These are phyloP conservation scores for Centropyge bicolor DNA, from an alignment of 2,797 vertebrate species.

Conservation along the genomic window DNA sequence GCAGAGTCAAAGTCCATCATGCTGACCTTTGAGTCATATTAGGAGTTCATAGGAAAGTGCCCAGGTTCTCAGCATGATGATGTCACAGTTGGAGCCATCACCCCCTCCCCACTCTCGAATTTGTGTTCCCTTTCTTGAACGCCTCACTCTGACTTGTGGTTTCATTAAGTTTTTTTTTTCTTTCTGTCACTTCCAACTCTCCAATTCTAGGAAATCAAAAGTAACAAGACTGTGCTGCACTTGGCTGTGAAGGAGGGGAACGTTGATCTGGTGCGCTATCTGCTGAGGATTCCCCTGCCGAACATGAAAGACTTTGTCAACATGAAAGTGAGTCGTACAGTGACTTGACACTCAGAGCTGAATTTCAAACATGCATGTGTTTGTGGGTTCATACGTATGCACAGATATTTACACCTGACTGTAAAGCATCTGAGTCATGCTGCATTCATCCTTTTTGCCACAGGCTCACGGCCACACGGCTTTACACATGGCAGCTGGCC, in stretches of 20 bases:
- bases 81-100: conserved; percentile 10
- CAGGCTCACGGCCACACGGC: conserved; percentile 95
- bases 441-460: neutral
- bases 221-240: conserved; percentile 92
- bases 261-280: conserved; percentile 86
- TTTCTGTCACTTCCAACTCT: conserved; percentile 38
- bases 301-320: conserved; percentile 91
- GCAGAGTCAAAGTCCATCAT: conserved; percentile 4
- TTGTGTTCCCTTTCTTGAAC: conserved; percentile 34
- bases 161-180: conserved; percentile 57
- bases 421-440: conserved; percentile 27
- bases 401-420: neutral
- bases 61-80: conserved; percentile 27
- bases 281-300: conserved; percentile 82
- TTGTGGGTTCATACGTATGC: neutral
- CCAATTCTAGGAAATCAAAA: conserved; percentile 92
- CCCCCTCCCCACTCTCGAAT: conserved; percentile 3
- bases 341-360: conserved; percentile 32
- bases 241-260: conserved; percentile 94
- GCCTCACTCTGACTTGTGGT: conserved; percentile 39
- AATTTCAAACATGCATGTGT: conserved; percentile 7
- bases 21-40: conserved; percentile 29
- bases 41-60: conserved; percentile 32
- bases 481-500: conserved; percentile 93
- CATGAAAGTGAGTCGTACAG: conserved; percentile 88